Base-by-base conservation (phyloP, 2,888 invertebrate genomes). In the Rapana venosa region DNA sequence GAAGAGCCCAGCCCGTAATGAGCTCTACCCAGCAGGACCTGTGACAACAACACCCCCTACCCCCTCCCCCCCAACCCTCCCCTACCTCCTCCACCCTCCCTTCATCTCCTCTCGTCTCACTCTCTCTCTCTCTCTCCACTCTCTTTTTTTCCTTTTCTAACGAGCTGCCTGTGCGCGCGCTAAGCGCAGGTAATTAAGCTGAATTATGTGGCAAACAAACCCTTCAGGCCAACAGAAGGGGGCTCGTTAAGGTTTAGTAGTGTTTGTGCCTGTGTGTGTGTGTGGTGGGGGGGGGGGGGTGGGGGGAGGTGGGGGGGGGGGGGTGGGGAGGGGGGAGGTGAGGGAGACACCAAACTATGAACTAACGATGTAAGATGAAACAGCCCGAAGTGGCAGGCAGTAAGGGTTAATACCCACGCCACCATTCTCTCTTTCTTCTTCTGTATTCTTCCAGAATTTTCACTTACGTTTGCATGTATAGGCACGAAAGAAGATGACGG, bases 141-240 rank as follows among this genome's bases (percentile, higher is more conserved):
- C 84, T 30, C 79, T 79, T 30, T n/a, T n/a, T n/a, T 35, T 36
- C 74, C 74, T 17, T 70, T 56, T 35, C 87, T 90, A 90, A 90
- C 90, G 88, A 90, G 90, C 87, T 61, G 79, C 58, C 81, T 61
- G 56, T 13, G 81, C 66, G 81, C 66, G 47, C 81, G 56, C 85
- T 87, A 87, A 90, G 85, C 84, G 77, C 87, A 70, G 86, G 90
- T 90, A 90, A 90, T 90, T 90, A 90, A 88, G 87, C 47, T 35
- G 86, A 88, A 88, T 90, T 88, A 90, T 88, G 86, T 87, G 56
- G 88, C 88, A 90, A 88, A 90, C 90, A 90, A 88, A 87, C 87
- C 66, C 88, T 61, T 56, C 77, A 87, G 47, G 86, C 22, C 86
- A 86, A n/a, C 61, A 66, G 30, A 83, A 36, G 83, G 36, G 83